Percentiles rank a stretch among this genome's conserved stretches.
Conservation (phyloP, 2,888 invertebrate genomes). For the Euspilapteryx auroguttella region DNA sequence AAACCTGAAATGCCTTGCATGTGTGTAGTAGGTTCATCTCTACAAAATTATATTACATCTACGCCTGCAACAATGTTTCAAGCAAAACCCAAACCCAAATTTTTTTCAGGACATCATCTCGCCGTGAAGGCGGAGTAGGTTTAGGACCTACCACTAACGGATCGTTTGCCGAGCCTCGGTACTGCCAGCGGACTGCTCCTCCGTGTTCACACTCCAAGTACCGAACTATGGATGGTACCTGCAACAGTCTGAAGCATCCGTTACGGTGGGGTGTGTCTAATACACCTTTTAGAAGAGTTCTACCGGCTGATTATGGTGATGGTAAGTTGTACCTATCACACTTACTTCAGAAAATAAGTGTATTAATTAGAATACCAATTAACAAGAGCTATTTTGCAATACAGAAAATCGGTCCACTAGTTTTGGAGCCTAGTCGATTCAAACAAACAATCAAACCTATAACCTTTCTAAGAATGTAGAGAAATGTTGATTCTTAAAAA, state of each 20-base stretch:
- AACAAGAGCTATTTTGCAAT: no score
- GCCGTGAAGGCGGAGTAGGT: constrained; percentile 25
- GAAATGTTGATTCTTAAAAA: no score
- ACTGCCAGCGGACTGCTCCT: constrained; percentile 20
- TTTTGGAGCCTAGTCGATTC: no score
- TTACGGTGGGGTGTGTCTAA: constrained; percentile 71
- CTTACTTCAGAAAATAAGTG: no score
- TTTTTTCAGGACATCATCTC: background rate
- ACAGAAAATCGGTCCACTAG: no score
- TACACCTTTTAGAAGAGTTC: constrained; percentile 72
- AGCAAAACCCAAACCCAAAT: background rate
- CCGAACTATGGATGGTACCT: constrained; percentile 71
- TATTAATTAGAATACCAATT: no score
- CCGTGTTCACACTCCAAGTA: constrained; percentile 57
- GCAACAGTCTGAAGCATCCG: constrained; percentile 72
- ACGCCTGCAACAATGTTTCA: background rate
- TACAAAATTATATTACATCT: background rate
- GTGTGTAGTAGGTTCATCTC: no score
- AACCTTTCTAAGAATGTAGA: no score
- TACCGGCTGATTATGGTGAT: constrained; percentile 77
- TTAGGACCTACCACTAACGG: constrained; percentile 27
- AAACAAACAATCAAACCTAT: no score
- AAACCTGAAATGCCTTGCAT: no score
- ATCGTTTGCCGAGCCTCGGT: constrained; percentile 24
- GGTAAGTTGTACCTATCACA: constrained; percentile 52